Conservation (phyloP, 2,888 invertebrate genomes). For the Pachliopta kotzebuea region DNA sequence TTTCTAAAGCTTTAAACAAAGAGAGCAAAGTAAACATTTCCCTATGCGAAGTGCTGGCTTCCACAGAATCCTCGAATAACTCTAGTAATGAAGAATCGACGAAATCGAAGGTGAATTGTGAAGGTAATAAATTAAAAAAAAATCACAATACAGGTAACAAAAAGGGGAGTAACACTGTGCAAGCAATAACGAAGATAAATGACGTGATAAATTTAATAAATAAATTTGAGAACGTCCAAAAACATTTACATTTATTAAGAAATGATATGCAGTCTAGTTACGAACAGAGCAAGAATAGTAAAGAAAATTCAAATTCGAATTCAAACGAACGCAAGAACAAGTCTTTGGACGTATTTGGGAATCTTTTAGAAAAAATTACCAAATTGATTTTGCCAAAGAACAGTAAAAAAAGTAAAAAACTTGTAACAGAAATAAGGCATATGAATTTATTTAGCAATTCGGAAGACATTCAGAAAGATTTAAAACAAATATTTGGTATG, state of each 20-base stretch:
- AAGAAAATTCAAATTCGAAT: constrained; percentile 21
- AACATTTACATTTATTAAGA: constrained; percentile 43
- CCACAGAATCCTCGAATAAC: constrained; percentile 35
- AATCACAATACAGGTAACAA: constrained; percentile 24
- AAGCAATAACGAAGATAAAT: constrained; percentile 54
- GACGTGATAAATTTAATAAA: constrained; percentile 55
- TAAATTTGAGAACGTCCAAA: constrained; percentile 56
- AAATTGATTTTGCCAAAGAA: constrained; percentile 54
- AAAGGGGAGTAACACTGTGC: constrained; percentile 34
- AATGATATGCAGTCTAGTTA: constrained; percentile 18
- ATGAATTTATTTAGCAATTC: constrained; percentile 41
- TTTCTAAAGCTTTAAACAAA: constrained; percentile 56
- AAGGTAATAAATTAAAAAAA: constrained; percentile 26
- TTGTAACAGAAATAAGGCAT: constrained; percentile 43
- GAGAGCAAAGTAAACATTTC: constrained; percentile 54
- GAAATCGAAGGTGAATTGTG: constrained; percentile 19
- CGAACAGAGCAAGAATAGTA: constrained; percentile 9
- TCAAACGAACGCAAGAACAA: constrained; percentile 42
- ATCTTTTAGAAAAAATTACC: constrained; percentile 58
- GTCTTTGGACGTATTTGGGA: constrained; percentile 54
- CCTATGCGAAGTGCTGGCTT: constrained; percentile 53
- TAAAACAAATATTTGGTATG: constrained; percentile 46
- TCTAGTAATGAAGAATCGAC: constrained; percentile 7
- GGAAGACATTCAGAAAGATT: constrained; percentile 42
- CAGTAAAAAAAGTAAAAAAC: constrained; percentile 42